phyloP scores from a whole-genome alignment of 2,888 invertebrate genomes.

The Cosmia trapezina region DNA sequence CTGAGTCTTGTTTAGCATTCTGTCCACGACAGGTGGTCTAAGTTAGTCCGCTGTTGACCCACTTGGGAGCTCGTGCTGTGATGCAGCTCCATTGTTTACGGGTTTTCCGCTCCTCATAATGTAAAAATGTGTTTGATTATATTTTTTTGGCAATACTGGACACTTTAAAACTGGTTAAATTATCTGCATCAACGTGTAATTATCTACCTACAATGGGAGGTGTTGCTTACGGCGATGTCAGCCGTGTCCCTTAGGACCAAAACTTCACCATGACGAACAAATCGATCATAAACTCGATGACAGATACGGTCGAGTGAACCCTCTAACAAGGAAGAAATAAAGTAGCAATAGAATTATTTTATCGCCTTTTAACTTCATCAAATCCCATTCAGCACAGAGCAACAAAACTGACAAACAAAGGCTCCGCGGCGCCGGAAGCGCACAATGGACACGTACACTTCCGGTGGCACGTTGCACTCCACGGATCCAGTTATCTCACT shows the following conservation, averaged over 20 bases:
- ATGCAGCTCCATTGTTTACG: constrained; percentile 43
- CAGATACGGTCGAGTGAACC: constrained; percentile 8
- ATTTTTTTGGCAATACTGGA: neutral
- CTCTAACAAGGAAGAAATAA: constrained; percentile 5
- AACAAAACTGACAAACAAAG: constrained; percentile 46
- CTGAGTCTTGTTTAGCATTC: constrained; percentile 68
- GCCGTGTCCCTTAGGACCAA: neutral
- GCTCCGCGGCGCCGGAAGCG: constrained; percentile 36
- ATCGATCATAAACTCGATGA: neutral
- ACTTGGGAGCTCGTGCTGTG: constrained; percentile 61
- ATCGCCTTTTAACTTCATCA: constrained; percentile 35
- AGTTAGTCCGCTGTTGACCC: constrained; percentile 69
- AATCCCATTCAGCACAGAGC: constrained; percentile 8
- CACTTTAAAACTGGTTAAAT: neutral
- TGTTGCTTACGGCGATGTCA: neutral
- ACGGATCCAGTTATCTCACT: constrained; percentile 54
- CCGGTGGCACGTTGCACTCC: constrained; percentile 52
- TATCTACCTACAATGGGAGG: neutral
- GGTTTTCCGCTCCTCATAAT: neutral
- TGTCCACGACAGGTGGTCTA: constrained; percentile 70
- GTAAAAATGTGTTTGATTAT: no score
- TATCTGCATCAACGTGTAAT: neutral
- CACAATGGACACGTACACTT: constrained; percentile 59
- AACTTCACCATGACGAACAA: neutral
- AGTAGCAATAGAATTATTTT: constrained; percentile 16